A percentile compares a stretch with the other conserved stretches of the same genome.
These are phyloP conservation scores for Eurois occulta DNA, from an alignment of 2,888 invertebrate genomes.

Conservation along the genomic window DNA sequence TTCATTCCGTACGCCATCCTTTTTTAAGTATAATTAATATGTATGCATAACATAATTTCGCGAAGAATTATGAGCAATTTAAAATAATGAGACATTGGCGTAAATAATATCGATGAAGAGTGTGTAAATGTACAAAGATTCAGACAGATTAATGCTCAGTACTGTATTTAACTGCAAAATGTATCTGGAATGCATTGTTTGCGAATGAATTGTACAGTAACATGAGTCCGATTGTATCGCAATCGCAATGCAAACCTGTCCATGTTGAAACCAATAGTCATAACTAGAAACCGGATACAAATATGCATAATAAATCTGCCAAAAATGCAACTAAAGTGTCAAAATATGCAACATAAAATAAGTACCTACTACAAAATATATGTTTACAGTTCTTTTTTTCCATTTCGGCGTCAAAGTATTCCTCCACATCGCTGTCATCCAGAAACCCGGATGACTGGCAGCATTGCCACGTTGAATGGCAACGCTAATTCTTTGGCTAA, in stretches of 20 bases:
- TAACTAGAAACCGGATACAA: neutral
- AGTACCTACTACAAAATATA: neutral
- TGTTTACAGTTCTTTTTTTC: neutral
- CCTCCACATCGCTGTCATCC: neutral
- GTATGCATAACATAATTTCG: slow-evolving; percentile 9
- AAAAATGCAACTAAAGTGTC: neutral
- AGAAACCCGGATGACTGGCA: neutral
- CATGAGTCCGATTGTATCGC: neutral
- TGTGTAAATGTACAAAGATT: too few relatives aligned
- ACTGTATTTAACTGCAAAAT: slow-evolving; percentile 28
- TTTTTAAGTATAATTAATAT: slow-evolving; percentile 16
- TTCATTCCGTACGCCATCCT: neutral
- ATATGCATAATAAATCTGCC: neutral
- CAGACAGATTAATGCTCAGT: neutral
- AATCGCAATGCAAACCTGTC: neutral
- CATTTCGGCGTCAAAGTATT: neutral
- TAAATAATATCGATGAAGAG: neutral
- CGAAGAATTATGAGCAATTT: slow-evolving; percentile 8
- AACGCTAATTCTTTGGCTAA: neutral
- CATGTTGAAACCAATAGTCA: neutral
- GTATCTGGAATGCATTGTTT: slow-evolving; percentile 15
- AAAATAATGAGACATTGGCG: slow-evolving; percentile 17
- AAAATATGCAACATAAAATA: neutral
- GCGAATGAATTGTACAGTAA: slow-evolving; percentile 12
- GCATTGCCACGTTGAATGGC: neutral